Evolutionary conservation across 2,888 invertebrate genomes (phyloP).

Genomic region (Liodrosophila aerea): DNA sequence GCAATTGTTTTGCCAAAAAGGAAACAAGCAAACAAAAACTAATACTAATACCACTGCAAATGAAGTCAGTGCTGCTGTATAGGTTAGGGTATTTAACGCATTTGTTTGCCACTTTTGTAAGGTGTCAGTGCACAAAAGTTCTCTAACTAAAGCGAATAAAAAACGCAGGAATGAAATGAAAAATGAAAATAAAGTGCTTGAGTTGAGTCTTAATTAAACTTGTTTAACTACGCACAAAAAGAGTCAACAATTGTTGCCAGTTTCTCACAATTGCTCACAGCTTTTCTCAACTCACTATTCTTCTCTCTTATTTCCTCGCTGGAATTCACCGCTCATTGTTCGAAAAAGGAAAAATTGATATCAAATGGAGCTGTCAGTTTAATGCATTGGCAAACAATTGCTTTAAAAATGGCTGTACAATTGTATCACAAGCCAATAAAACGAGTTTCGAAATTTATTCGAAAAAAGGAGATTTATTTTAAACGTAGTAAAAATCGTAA

Average conservation of each 20-base stretch:
- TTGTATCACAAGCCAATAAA: constrained; percentile 33
- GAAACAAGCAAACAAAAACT: constrained; percentile 18
- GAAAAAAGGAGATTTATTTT: too few species aligned
- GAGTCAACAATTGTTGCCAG: constrained; percentile 54
- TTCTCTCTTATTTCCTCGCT: not conserved
- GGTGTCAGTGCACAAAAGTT: constrained; percentile 41
- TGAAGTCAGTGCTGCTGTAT: constrained; percentile 29
- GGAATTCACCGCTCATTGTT: constrained; percentile 40
- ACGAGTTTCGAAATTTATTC: constrained; percentile 14
- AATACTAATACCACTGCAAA: constrained; percentile 29
- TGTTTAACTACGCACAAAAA: constrained; percentile 47
- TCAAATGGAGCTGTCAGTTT: constrained; percentile 62
- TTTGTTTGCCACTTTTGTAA: constrained; percentile 41
- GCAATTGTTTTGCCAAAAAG: constrained; percentile 62
- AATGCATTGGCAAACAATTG: constrained; percentile 76
- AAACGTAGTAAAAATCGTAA: too few species aligned
- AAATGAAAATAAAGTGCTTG: constrained; percentile 21
- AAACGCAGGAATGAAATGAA: not conserved
- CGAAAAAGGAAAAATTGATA: constrained; percentile 46
- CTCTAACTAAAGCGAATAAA: not conserved
- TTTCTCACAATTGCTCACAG: constrained; percentile 2
- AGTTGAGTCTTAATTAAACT: constrained; percentile 68
- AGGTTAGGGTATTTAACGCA: constrained; percentile 7
- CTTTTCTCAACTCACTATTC: not conserved
- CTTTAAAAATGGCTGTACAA: constrained; percentile 40